Conservation (phyloP, 2,113 vertebrate species). For the Chamaetylas fuelleborni region DNA sequence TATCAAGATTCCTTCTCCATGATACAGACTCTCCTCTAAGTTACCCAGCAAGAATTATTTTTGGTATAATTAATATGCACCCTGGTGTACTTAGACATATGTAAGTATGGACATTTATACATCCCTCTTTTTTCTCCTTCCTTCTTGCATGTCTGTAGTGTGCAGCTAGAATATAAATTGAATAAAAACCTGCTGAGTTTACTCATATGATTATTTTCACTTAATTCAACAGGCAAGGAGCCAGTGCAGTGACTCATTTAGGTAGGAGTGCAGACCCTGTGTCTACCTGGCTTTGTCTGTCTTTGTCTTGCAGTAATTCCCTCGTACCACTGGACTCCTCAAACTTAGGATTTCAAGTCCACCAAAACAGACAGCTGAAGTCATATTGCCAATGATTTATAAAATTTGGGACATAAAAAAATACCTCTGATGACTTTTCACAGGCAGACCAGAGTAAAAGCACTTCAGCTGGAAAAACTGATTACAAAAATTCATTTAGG, state of each 20-base stretch:
- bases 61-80: neutral
- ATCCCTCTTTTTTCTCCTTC: neutral
- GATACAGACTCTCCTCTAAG: neutral
- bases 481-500: conserved; percentile 24
- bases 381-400: neutral
- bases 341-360: neutral
- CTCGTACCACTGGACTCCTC: neutral
- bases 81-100: neutral
- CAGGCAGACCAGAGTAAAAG: neutral
- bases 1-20: neutral
- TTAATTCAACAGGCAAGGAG: conserved; percentile 40
- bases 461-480: neutral
- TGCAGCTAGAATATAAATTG: neutral
- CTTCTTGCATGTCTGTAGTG: neutral
- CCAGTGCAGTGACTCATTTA: neutral
- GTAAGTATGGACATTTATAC: neutral
- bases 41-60: neutral
- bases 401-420: neutral
- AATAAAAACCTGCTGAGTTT: conserved; percentile 37
- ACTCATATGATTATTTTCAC: conserved; percentile 41
- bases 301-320: neutral
- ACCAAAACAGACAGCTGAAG: neutral
- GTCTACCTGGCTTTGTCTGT: neutral
- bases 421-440: neutral
- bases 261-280: neutral